Base-by-base conservation (phyloP, 30 jellyfish, hydroid and myxozoan species). In the Hydractinia echinata region DNA sequence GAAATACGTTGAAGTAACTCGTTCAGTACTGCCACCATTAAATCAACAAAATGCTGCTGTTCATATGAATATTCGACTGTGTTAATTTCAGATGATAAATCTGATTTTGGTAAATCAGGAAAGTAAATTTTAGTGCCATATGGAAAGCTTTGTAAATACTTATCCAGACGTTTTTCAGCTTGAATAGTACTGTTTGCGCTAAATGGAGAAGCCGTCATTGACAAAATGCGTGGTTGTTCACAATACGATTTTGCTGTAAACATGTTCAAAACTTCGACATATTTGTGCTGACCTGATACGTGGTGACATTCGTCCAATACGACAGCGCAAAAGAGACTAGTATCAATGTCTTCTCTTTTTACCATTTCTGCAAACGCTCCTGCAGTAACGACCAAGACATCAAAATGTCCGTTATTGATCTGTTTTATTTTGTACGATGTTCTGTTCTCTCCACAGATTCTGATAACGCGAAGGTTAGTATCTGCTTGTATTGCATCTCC, bases 251-350 rank as follows among this genome's bases (percentile, higher is more conserved):
- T 73, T 51, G 67, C 30, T 11, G 89, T 60, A 16, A 14, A 53
- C 5, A 83, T 19, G 56, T 71, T 62, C 49, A 89, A 69, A 16
- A 89, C 81, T 62, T 84, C 79, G 9, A 82, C 62, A 82, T 89
- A 89, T 21, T 52, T 70, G 54, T 89, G 96, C 11, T 70, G 87
- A 21, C 96, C 96, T 10, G 90, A 58, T 11, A 87, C 87, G 79
- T 89, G 96, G 51, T 89, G 96, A 66, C 96, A 89, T 69, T 89
- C 96, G 58, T 89, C 96, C 54, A 89, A 77, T 10, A 83, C 96
- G 16, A 89, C 83, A 5, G 83, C 87, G 64, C 90, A 67, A 83
- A 80, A 80, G 54, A 80, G 30, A 61, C 60, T 58, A 6, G 18
- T 48, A 64, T 64, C 68, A 5, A 89, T n/a, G 19, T 50, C 56